Evolutionary conservation across 2,888 invertebrate species (phyloP).

Genomic region (Meloe dianella): DNA sequence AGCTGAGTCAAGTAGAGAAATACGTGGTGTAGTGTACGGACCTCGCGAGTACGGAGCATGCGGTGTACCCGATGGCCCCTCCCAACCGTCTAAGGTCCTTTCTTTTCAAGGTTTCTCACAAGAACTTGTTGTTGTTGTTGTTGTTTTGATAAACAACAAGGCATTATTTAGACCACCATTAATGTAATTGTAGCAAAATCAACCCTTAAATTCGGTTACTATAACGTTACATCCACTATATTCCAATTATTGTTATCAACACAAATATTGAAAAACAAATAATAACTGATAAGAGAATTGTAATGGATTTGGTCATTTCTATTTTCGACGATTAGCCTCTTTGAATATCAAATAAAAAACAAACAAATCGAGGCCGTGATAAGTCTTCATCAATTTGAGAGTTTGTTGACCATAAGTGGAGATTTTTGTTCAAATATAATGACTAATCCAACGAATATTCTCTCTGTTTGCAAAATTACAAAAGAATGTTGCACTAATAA

Average conservation of each 20-base stretch:
- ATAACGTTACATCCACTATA: background rate
- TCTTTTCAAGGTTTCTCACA: constrained; percentile 1
- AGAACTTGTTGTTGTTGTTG: background rate
- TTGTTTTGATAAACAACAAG: background rate
- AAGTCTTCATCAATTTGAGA: background rate
- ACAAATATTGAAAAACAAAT: background rate
- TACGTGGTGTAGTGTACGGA: background rate
- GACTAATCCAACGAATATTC: constrained; percentile 3
- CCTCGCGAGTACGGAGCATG: constrained; percentile 4
- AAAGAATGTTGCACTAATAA: background rate
- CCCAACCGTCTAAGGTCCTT: background rate
- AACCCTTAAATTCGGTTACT: background rate
- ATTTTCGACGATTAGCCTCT: background rate
- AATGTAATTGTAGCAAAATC: background rate
- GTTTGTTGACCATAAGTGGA: background rate
- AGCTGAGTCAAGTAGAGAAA: background rate
- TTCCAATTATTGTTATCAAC: background rate
- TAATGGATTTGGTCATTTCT: background rate
- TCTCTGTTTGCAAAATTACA: background rate
- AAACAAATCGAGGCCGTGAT: background rate
- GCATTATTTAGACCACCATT: background rate
- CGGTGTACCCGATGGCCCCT: constrained; percentile 2
- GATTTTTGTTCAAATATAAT: background rate
- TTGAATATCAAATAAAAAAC: background rate
- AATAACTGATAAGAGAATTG: background rate